Evolutionary conservation across 2,888 invertebrate genomes (phyloP).

Genomic region (Mongoloraphidia duomilia): DNA sequence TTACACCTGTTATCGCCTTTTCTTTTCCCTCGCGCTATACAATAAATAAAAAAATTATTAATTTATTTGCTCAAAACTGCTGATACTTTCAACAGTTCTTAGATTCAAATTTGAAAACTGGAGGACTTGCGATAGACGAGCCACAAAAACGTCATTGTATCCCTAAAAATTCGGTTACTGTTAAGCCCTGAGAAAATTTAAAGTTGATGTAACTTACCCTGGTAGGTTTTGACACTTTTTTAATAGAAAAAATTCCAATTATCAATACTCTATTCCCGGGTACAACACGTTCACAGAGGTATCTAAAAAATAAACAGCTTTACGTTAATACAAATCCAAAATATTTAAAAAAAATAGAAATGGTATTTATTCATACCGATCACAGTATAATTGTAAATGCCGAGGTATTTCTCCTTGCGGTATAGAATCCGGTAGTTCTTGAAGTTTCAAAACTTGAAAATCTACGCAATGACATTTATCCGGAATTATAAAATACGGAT

Average conservation of each 20-base stretch:
- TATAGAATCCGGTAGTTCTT: slow-evolving; percentile 87
- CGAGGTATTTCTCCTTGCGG: slow-evolving; percentile 98
- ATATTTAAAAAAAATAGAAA: slow-evolving; percentile 4
- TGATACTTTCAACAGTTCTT: too few relatives aligned
- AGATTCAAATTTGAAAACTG: too few relatives aligned
- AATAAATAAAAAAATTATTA: slow-evolving; percentile 5
- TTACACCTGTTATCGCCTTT: slow-evolving; percentile 75
- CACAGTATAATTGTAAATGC: slow-evolving; percentile 87
- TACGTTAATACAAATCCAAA: not conserved
- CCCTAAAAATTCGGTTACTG: too few relatives aligned
- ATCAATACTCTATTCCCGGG: slow-evolving; percentile 91
- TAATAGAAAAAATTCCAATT: slow-evolving; percentile 92
- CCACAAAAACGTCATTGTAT: too few relatives aligned
- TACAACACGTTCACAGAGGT: slow-evolving; percentile 85
- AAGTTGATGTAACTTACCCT: slow-evolving; percentile 28
- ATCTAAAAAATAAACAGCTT: slow-evolving; percentile 23
- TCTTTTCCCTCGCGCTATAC: slow-evolving; percentile 52
- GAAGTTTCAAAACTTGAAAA: slow-evolving; percentile 93
- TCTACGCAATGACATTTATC: slow-evolving; percentile 97
- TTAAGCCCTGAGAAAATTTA: too few relatives aligned
- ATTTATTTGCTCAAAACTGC: not conserved
- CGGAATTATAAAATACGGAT: slow-evolving; percentile 96
- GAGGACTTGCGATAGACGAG: too few relatives aligned
- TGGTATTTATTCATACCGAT: slow-evolving; percentile 39
- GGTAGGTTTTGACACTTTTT: slow-evolving; percentile 57